These are phyloP conservation scores for Cephus cinctus DNA, from an alignment of 1,140 invertebrate species.

Conservation along the genomic window DNA sequence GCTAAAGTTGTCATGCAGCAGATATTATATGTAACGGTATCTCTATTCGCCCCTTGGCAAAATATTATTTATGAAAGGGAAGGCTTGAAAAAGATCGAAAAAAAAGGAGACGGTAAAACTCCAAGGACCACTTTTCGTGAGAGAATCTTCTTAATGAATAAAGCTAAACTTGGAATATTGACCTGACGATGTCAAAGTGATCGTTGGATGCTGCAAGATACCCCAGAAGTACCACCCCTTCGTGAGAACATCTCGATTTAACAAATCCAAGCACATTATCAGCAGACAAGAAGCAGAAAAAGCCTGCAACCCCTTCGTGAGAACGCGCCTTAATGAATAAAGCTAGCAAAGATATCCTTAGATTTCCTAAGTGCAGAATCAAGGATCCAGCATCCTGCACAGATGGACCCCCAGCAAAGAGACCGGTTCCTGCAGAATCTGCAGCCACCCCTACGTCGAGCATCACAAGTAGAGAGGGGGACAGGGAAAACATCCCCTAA, in stretches of 20 bases:
- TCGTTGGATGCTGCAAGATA: not conserved
- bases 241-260: too few species aligned
- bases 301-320: constrained; percentile 29
- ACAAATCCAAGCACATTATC: too few species aligned
- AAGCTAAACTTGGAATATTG: constrained; percentile 7
- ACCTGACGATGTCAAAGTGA: not conserved
- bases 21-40: too few species aligned
- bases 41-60: too few species aligned
- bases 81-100: too few species aligned
- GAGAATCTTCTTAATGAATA: constrained; percentile 20
- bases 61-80: too few species aligned
- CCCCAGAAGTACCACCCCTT: not conserved
- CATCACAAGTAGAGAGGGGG: constrained; percentile 5
- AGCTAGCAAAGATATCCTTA: constrained; percentile 19
- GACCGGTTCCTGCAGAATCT: constrained; percentile 32
- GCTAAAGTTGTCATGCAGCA: too few species aligned
- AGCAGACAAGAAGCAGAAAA: too few species aligned
- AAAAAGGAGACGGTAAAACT: too few species aligned
- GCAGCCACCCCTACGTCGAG: not conserved
- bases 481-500: not conserved
- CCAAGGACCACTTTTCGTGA: constrained; percentile 3
- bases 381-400: constrained; percentile 15
- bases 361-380: not conserved
- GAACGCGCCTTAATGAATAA: constrained; percentile 41
- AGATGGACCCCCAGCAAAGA: constrained; percentile 30